Percentiles rank a stretch among this genome's conserved stretches.
Conservation (phyloP, 2,888 invertebrate genomes). For the Caenorhabditis sinica region DNA sequence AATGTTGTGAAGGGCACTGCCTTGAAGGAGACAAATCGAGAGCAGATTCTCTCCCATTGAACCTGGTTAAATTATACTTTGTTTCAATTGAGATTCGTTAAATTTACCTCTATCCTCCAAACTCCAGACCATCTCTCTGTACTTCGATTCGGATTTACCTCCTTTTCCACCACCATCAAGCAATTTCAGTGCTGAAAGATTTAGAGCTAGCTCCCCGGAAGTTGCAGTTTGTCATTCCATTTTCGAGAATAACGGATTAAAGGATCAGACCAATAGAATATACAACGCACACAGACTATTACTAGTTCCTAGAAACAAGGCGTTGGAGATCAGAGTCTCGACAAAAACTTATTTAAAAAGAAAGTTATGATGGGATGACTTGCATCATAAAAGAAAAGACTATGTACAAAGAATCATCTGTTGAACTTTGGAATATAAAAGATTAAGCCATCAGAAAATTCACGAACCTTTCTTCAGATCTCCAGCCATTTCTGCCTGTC, state of each 20-base stretch:
- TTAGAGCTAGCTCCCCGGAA: background rate
- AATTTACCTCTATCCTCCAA: conserved; percentile 71
- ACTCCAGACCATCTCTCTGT: conserved; percentile 84
- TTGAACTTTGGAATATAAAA: background rate
- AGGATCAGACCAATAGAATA: background rate
- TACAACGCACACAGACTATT: background rate
- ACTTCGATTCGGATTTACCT: conserved; percentile 86
- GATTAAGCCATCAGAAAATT: background rate
- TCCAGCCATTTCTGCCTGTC: conserved; percentile 72
- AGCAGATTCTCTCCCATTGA: conserved; percentile 93
- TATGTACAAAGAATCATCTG: background rate
- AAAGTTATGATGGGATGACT: conserved; percentile 3
- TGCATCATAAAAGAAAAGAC: background rate
- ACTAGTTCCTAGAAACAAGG: background rate
- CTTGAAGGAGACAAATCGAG: conserved; percentile 88
- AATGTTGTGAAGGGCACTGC: conserved; percentile 77
- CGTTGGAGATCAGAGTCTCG: background rate
- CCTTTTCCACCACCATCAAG: conserved; percentile 80
- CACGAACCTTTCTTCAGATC: conserved; percentile 79
- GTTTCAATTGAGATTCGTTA: background rate
- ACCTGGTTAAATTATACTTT: background rate
- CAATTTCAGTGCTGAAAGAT: conserved; percentile 79
- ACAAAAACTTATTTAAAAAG: background rate
- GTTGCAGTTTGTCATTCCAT: background rate
- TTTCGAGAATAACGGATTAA: background rate